Evolutionary conservation across 2,888 invertebrate genomes (phyloP), one percentile per base, ranked within the genome.

Genomic region (Biston betularia): DNA sequence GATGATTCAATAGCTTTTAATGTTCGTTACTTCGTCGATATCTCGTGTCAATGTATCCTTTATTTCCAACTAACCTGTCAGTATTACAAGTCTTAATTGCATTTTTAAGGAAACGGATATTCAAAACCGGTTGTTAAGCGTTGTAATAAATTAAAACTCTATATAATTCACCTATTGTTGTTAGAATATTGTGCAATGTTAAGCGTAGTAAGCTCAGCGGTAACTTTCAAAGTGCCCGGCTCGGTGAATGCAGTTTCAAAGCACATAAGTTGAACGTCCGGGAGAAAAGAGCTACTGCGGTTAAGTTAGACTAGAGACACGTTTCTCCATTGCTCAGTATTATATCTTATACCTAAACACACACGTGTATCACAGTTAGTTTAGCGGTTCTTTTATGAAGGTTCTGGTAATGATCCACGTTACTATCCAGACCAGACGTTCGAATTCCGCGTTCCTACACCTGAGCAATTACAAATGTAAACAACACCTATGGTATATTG

Each of bases 401-500:
- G 73, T 69, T 79, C 57, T 72, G 64, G 62, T 69, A 46, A 63
- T 62, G 62, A 44, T 10, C 59, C 57, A 34, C 48, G 8, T 56
- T 67, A 60, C 45, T 48, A 68, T 75, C 74, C 73, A 77, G 74
- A 71, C 74, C 81, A 75, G 38, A 38, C 38, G 38, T 77, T 76
- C 72, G 79, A 82, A 83, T 84, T 82, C 80, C 72, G 74, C 77
- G 72, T 62, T 73, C 52, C 35, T 85, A 78, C 85, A 86, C 80
- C 78, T 79, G 79, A 83, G 80, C 79, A 79, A 85, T 86, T 83
- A 85, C 80, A 76, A 84, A 80, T 78, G 84, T 81, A 87, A 88
- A 89, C 84, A 88, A 73, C 74, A 77, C 80, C 72, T 75, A 73
- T 74, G 80, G 82, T 79, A 77, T 78, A 74, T 76, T 90, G 84